These are phyloP conservation scores for Horisme vitalbata DNA, from an alignment of 2,888 invertebrate genomes.

Conservation along the genomic window DNA sequence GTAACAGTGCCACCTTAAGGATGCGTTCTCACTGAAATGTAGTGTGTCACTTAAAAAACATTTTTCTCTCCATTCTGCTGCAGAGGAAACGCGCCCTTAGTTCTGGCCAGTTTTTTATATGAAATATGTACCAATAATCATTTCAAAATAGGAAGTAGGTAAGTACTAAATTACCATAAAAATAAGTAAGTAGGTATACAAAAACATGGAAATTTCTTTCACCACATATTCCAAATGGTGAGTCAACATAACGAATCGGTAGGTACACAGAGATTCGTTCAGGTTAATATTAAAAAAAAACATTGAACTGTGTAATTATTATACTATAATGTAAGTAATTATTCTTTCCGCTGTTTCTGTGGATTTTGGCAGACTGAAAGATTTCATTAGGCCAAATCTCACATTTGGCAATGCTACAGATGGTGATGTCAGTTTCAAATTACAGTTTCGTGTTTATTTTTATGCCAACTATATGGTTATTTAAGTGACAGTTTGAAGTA, in stretches of 20 bases:
- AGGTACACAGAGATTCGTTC: neutral
- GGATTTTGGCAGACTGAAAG: constrained; percentile 14
- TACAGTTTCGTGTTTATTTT: constrained; percentile 28
- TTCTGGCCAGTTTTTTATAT: too few species aligned
- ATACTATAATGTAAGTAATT: neutral
- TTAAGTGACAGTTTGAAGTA: neutral
- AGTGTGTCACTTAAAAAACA: too few species aligned
- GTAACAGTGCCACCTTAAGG: too few species aligned
- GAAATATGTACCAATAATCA: too few species aligned
- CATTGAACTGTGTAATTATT: too few species aligned
- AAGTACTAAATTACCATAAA: too few species aligned
- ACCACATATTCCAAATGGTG: too few species aligned
- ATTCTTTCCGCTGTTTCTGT: neutral
- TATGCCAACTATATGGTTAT: constrained; percentile 10
- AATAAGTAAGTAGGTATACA: too few species aligned
- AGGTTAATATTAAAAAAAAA: neutral
- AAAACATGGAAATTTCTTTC: neutral
- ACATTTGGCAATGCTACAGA: constrained; percentile 30
- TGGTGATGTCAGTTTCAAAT: constrained; percentile 21
- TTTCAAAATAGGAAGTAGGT: too few species aligned
- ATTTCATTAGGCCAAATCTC: constrained; percentile 22
- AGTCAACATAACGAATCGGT: neutral
- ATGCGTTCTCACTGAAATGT: too few species aligned
- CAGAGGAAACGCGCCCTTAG: too few species aligned
- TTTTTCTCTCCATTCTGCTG: too few species aligned